These are phyloP conservation scores for Chrysemys picta DNA, from an alignment of 2,113 vertebrate genomes.

Conservation along the genomic window DNA sequence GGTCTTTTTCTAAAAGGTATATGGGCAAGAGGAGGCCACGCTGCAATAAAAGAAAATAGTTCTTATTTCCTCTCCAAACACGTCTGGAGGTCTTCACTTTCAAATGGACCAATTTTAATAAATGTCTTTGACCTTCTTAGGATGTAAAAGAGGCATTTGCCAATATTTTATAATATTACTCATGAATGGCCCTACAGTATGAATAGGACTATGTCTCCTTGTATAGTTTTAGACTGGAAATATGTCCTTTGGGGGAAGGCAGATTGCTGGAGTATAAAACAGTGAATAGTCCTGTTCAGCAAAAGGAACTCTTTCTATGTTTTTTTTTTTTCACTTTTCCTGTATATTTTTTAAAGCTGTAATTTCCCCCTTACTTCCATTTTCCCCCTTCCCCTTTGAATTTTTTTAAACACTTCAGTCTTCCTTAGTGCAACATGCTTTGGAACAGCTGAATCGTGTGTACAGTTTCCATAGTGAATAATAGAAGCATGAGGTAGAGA, in stretches of 20 bases:
- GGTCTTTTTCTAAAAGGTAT: not conserved
- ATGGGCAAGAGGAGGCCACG: not conserved
- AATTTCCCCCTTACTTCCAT: not conserved
- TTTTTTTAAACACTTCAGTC: rapidly evolving
- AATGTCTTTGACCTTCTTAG: not conserved
- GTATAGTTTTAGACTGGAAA: not conserved
- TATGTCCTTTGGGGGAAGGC: not conserved
- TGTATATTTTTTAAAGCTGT: not conserved
- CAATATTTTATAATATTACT: not conserved
- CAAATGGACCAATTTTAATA: not conserved
- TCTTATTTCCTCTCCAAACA: not conserved
- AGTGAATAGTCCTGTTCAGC: not conserved
- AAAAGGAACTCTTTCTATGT: not conserved
- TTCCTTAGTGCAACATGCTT: rapidly evolving
- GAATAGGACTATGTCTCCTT: not conserved
- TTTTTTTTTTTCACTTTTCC: not conserved
- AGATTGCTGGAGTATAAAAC: not conserved
- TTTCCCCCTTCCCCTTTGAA: not conserved
- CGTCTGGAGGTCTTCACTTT: not conserved
- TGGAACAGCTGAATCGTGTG: not conserved
- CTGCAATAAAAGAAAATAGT: not conserved
- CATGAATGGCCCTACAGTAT: not conserved
- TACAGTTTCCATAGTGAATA: not conserved
- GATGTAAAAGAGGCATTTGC: not conserved
- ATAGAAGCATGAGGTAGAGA: not conserved